Evolutionary conservation across 1,140 invertebrate species (phyloP).

Genomic region (Himalopsyche phryganea): DNA sequence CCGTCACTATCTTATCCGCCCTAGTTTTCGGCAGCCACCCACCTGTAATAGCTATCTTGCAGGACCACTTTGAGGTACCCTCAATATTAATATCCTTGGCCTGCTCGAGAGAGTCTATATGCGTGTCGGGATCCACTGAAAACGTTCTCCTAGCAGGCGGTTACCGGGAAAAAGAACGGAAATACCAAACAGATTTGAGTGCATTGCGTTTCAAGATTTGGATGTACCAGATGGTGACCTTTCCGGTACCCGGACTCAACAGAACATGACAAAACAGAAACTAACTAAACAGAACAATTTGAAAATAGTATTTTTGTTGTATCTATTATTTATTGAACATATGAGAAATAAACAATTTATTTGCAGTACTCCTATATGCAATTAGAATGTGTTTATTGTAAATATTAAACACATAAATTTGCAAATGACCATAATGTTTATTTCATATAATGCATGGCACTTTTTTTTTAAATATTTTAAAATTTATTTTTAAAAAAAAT

Average conservation of each 20-base stretch:
- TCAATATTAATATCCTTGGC: slow-evolving; percentile 97
- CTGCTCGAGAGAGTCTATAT: slow-evolving; percentile 97
- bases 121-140: slow-evolving; percentile 96
- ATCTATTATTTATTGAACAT: too few relatives aligned
- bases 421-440: too few relatives aligned
- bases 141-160: slow-evolving; percentile 78
- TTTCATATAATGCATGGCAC: too few relatives aligned
- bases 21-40: too few relatives aligned
- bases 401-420: too few relatives aligned
- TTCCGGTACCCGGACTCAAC: too few relatives aligned
- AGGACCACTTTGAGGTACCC: slow-evolving; percentile 99
- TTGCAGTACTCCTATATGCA: too few relatives aligned
- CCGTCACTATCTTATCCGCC: slow-evolving; percentile 26
- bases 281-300: too few relatives aligned
- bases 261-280: too few relatives aligned
- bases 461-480: not conserved
- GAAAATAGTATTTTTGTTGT: too few relatives aligned
- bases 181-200: slow-evolving; percentile 24
- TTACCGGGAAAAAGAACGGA: slow-evolving; percentile 24
- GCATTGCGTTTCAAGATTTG: slow-evolving; percentile 6
- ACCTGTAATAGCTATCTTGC: slow-evolving; percentile 99
- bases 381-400: too few relatives aligned
- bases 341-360: too few relatives aligned
- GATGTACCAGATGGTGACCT: not conserved
- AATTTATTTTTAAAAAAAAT: not conserved